phyloP scores from a whole-genome alignment of 1,140 invertebrate species.

The Panonychus citri region DNA sequence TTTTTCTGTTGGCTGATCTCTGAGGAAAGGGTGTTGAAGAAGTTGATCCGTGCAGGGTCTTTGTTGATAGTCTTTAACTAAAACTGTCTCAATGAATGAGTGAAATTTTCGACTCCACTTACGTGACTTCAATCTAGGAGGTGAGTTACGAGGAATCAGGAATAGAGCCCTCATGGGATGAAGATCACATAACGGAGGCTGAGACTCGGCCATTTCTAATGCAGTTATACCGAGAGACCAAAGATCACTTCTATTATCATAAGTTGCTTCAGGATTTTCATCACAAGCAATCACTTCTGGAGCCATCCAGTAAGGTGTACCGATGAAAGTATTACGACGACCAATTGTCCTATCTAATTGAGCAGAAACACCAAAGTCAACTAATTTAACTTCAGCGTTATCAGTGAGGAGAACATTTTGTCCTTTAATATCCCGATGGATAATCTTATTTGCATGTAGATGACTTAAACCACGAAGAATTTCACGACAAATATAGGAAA shows the following conservation, averaged over 20 bases:
- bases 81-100: constrained; percentile 59
- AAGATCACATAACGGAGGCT: constrained; percentile 60
- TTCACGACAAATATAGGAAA: constrained; percentile 95
- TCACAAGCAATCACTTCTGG: constrained; percentile 96
- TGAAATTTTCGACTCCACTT: constrained; percentile 90
- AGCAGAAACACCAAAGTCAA: constrained; percentile 98
- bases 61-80: constrained; percentile 94
- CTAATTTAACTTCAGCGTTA: constrained; percentile 98
- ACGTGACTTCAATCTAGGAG: constrained; percentile 86
- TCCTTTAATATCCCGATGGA: constrained; percentile 98
- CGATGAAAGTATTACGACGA: constrained; percentile 94
- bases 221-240: constrained; percentile 36
- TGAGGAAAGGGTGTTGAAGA: constrained; percentile 87
- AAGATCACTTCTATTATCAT: constrained; percentile 56
- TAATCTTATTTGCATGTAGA: constrained; percentile 95
- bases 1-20: constrained; percentile 89
- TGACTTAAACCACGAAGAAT: constrained; percentile 77
- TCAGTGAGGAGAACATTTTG: constrained; percentile 98
- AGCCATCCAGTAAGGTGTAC: constrained; percentile 86
- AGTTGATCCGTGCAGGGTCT: constrained; percentile 93
- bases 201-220: constrained; percentile 98
- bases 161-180: constrained; percentile 98
- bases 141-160: constrained; percentile 89
- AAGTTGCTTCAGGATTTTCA: constrained; percentile 98
- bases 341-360: constrained; percentile 97